Evolutionary conservation across 2,888 invertebrate species (phyloP).

Genomic region (Rhimphoctona megacephalus): DNA sequence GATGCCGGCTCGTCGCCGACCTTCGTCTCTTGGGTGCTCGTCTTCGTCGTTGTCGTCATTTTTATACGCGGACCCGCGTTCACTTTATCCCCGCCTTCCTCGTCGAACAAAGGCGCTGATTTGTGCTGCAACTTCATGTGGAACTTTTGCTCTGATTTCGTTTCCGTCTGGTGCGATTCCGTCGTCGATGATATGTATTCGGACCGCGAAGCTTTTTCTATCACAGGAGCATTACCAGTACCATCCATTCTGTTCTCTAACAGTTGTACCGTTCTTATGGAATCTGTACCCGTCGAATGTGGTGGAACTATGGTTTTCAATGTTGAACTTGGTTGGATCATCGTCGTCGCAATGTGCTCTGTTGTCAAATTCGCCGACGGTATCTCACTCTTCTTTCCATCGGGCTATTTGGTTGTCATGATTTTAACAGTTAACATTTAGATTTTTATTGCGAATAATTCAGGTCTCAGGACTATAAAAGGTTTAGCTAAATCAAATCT

Average conservation of each 20-base stretch:
- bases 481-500: neutral
- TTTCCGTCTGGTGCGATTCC: slow-evolving; percentile 82
- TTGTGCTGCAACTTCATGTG: slow-evolving; percentile 84
- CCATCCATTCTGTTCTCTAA: slow-evolving; percentile 70
- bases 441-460: slow-evolving; percentile 8
- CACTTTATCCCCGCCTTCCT: slow-evolving; percentile 53
- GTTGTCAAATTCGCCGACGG: slow-evolving; percentile 80
- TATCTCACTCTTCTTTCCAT: slow-evolving; percentile 79
- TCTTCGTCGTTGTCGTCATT: slow-evolving; percentile 68
- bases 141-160: slow-evolving; percentile 83
- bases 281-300: slow-evolving; percentile 68
- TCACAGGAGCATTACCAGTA: slow-evolving; percentile 64
- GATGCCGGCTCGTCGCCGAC: slow-evolving; percentile 67
- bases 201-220: slow-evolving; percentile 78
- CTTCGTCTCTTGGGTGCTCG: slow-evolving; percentile 66
- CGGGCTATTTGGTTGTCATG: slow-evolving; percentile 75
- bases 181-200: slow-evolving; percentile 82
- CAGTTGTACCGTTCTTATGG: slow-evolving; percentile 77
- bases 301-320: slow-evolving; percentile 77
- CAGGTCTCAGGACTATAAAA: neutral
- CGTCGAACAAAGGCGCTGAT: slow-evolving; percentile 78
- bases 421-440: neutral
- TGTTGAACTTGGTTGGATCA: slow-evolving; percentile 80
- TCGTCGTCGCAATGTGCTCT: slow-evolving; percentile 80
- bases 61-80: slow-evolving; percentile 64